Conservation (phyloP, 2,113 vertebrate genomes). For the Hiodon alosoides region DNA sequence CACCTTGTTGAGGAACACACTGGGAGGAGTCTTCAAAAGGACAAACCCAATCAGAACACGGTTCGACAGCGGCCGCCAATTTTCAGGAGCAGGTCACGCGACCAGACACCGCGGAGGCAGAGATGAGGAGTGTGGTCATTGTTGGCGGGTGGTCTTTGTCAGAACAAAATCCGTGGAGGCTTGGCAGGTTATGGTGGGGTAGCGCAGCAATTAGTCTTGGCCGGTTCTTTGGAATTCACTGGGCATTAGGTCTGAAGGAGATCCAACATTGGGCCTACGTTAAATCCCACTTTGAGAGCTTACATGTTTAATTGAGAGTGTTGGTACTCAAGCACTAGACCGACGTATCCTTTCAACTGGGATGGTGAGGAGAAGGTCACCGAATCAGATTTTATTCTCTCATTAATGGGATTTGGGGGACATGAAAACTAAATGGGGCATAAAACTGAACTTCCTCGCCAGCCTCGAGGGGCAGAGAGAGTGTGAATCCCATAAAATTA, state of each 20-base stretch:
- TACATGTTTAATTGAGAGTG: constrained; percentile 51
- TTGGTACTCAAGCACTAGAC: constrained; percentile 27
- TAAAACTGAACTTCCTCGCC: constrained; percentile 21
- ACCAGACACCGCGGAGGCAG: neutral
- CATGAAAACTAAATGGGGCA: constrained; percentile 6
- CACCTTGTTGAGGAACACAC: no score
- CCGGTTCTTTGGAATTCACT: constrained; percentile 30
- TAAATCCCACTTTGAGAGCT: constrained; percentile 52
- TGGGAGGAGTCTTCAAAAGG: no score
- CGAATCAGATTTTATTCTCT: constrained; percentile 37
- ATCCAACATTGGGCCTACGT: constrained; percentile 31
- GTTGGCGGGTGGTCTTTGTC: neutral
- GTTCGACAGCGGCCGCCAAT: neutral
- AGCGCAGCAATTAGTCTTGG: constrained; percentile 33
- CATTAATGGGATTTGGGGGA: constrained; percentile 43
- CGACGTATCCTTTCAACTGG: constrained; percentile 15
- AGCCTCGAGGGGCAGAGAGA: neutral
- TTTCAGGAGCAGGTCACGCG: neutral
- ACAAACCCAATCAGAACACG: no score
- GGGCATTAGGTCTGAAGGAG: constrained; percentile 34
- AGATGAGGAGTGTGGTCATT: neutral
- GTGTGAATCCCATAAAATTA: neutral
- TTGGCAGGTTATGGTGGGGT: constrained; percentile 22
- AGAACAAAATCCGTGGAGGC: neutral
- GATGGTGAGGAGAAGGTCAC: constrained; percentile 24